Evolutionary conservation across 2,888 invertebrate genomes (phyloP), one percentile per base, ranked within the genome.

Genomic region (Polydrusus cervinus): DNA sequence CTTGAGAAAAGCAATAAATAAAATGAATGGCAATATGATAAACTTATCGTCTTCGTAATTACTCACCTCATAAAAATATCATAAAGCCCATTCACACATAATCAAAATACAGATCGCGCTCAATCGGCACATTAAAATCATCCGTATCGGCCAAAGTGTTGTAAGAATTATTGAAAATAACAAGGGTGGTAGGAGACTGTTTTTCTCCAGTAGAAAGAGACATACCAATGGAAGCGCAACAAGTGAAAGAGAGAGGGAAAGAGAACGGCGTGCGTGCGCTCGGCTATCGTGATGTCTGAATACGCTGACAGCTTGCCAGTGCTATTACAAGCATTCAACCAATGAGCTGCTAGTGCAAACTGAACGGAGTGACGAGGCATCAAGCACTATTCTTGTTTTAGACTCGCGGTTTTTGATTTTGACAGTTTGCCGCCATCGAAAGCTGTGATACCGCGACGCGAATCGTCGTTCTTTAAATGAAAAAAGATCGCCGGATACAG

Each of bases 241-340:
- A 65, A 64, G 79, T 74, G 81, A 81, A 80, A 78, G 82, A 81
- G 81, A 81, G 79, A 79, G 79, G 78, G 77, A 81, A 82, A 81
- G 84, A 83, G 77, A 67, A 78, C 65, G 69, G 78, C 72, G 84
- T 86, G 87, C 86, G 87, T 87, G 87, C 87, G 87, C 86, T 81
- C 84, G 83, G 83, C 70, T 84, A 85, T 85, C 86, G 87, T 87
- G 87, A 88, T 87, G 87, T 87, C 87, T 87, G 87, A 86, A 87
- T 78, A 87, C 86, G 87, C 87, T 88, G 88, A 88, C 88, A 88
- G 84, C 86, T 86, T 86, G 86, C 86, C 86, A 86, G 87, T 86
- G 85, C 86, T 86, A 87, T 87, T 87, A 87, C 86, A 85, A 84
- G 83, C 84, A 83, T 84, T 85, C 86, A 82, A 84, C 85, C 86